Conservation (phyloP, 2,797 vertebrate species). For the Sarcophilus harrisii region DNA sequence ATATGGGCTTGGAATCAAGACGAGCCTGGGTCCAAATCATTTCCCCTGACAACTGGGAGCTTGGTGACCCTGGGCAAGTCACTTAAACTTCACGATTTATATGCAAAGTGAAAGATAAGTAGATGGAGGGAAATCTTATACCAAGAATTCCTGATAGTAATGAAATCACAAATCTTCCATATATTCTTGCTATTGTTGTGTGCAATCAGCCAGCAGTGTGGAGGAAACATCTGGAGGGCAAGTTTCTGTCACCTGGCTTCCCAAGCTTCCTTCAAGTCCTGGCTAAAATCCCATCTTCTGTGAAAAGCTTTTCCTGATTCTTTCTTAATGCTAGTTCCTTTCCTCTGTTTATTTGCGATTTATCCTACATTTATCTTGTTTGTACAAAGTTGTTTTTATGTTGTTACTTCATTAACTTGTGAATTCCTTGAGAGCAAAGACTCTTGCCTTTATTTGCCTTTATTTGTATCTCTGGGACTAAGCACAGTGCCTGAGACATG, state of each 20-base stretch:
- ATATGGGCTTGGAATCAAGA: background rate
- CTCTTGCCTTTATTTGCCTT: background rate
- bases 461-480: background rate
- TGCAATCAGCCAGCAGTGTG: background rate
- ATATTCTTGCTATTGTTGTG: background rate
- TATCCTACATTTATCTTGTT: background rate
- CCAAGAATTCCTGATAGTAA: background rate
- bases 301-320: background rate
- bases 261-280: background rate
- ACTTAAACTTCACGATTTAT: background rate
- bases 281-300: background rate
- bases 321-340: background rate
- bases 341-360: background rate
- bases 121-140: background rate
- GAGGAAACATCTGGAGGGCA: background rate
- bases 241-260: background rate
- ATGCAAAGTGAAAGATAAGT: background rate
- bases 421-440: background rate
- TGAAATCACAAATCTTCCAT: background rate
- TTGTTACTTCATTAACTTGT: background rate
- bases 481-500: background rate
- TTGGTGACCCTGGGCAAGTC: background rate
- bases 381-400: background rate
- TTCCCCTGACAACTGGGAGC: background rate
- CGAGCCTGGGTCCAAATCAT: background rate